A percentile compares a stretch with the other conserved stretches of the same genome.
These are phyloP conservation scores for Caenorhabditis drosophilae DNA, from an alignment of 2,888 invertebrate species.

Conservation along the genomic window DNA sequence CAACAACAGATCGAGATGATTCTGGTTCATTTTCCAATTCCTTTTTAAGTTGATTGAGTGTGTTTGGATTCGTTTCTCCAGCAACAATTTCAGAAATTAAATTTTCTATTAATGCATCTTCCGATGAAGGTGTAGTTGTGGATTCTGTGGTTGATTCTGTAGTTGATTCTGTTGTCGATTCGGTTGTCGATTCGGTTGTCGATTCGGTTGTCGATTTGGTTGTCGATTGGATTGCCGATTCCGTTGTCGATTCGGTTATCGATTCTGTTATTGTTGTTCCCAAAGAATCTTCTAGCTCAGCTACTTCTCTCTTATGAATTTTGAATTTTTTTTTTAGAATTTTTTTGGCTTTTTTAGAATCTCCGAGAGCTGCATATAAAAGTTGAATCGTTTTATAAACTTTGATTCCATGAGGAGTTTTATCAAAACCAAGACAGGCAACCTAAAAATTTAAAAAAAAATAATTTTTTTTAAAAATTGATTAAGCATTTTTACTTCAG, in stretches of 20 bases:
- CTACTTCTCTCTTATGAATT: constrained; percentile 8
- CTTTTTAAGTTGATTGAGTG: too few species aligned
- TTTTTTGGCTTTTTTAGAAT: background rate
- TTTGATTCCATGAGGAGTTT: background rate
- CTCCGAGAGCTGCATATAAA: too few species aligned
- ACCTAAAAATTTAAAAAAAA: too few species aligned
- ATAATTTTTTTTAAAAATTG: too few species aligned
- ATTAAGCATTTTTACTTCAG: too few species aligned
- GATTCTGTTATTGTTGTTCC: background rate
- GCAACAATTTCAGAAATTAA: too few species aligned
- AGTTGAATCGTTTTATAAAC: background rate
- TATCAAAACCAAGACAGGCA: constrained; percentile 21
- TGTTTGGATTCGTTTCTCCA: too few species aligned
- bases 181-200: background rate
- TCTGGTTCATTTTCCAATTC: too few species aligned
- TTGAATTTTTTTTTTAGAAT: constrained; percentile 13
- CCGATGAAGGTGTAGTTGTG: constrained; percentile 1
- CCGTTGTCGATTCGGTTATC: background rate
- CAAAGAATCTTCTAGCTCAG: background rate
- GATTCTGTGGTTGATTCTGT: background rate
- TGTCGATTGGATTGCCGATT: background rate
- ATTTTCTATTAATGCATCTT: too few species aligned
- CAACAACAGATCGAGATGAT: too few species aligned
- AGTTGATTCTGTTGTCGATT: background rate
- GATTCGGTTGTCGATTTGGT: background rate